Percentiles rank a stretch among this genome's conserved stretches.
phyloP scores from a whole-genome alignment of 2,888 invertebrate genomes.

The Drosophila eohydei region DNA sequence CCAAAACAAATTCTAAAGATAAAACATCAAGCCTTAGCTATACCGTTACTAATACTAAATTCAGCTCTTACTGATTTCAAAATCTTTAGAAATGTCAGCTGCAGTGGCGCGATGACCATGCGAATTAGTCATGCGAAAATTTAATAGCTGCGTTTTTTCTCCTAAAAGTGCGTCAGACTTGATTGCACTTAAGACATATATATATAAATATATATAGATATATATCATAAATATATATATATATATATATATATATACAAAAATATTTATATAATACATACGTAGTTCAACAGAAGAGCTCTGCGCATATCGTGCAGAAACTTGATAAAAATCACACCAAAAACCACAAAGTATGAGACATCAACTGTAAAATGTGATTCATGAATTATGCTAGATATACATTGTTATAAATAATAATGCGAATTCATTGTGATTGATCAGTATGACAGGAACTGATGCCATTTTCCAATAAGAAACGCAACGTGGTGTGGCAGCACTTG shows the following conservation, averaged over 20 bases:
- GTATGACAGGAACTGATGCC: neutral
- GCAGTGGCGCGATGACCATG: constrained; percentile 10
- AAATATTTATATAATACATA: neutral
- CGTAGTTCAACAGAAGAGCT: neutral
- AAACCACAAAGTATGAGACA: constrained; percentile 6
- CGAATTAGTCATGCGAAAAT: constrained; percentile 16
- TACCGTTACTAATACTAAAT: constrained; percentile 1
- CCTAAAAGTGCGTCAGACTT: constrained; percentile 20
- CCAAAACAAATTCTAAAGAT: constrained; percentile 7
- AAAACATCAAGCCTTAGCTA: constrained; percentile 1
- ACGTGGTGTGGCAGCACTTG: neutral
- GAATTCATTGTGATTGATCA: neutral
- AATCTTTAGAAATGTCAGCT: neutral
- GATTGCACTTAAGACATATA: neutral
- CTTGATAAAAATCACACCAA: constrained; percentile 6
- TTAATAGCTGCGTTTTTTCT: neutral
- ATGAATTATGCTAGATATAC: constrained; percentile 1
- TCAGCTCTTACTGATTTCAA: neutral
- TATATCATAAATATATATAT: neutral
- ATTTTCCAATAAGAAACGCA: neutral
- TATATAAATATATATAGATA: neutral
- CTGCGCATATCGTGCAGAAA: neutral
- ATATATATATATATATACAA: neutral
- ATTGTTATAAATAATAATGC: neutral
- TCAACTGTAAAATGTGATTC: constrained; percentile 15